Evolutionary conservation across 2,113 vertebrate genomes (phyloP).

Genomic region (Tauraco erythrolophus): DNA sequence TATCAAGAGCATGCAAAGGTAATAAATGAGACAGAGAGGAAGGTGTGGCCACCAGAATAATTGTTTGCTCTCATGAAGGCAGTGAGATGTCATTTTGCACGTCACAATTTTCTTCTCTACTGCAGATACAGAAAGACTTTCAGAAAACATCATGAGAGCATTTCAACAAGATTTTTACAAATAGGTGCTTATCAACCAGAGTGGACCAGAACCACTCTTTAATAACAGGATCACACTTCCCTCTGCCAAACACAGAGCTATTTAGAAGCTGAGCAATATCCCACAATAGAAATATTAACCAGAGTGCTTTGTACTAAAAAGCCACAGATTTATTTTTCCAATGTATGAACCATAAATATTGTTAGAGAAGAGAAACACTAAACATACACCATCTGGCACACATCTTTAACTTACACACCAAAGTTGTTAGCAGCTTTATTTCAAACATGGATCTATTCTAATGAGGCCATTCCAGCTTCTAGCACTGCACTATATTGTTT

Average conservation of each 20-base stretch:
- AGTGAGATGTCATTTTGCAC: neutral
- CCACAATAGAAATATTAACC: slow-evolving; percentile 18
- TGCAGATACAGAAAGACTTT: neutral
- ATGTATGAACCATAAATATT: slow-evolving; percentile 3
- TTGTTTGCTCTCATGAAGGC: neutral
- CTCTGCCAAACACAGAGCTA: neutral
- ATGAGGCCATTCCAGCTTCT: neutral
- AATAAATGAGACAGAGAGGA: neutral
- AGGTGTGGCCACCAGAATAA: neutral
- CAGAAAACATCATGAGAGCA: neutral
- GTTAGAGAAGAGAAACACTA: neutral
- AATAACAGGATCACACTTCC: neutral
- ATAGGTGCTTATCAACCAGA: neutral
- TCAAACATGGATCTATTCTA: neutral
- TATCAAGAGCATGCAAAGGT: neutral
- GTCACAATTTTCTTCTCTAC: neutral
- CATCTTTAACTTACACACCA: neutral
- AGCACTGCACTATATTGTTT: neutral
- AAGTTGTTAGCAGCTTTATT: slow-evolving; percentile 23
- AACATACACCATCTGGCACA: neutral
- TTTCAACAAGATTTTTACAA: neutral
- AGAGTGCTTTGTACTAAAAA: neutral
- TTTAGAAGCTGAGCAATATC: neutral
- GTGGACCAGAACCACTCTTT: neutral
- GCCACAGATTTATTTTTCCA: neutral